Percentiles rank a stretch among this genome's conserved stretches.
These are phyloP conservation scores for Liolophura sinensis DNA, from an alignment of 1,140 invertebrate genomes.

Conservation along the genomic window DNA sequence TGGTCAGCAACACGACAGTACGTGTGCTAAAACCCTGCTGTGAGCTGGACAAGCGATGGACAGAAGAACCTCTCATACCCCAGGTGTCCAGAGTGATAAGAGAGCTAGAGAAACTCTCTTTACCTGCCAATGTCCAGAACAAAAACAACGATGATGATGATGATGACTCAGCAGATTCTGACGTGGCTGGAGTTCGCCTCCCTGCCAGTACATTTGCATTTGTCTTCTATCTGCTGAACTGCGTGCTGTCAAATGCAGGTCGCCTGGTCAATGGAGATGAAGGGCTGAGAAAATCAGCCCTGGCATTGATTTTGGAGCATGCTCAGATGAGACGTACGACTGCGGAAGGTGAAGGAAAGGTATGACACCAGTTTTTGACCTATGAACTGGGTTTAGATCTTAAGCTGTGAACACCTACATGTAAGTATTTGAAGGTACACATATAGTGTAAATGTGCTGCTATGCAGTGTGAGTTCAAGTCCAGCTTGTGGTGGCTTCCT, in stretches of 20 bases:
- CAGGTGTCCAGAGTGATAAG: slow-evolving; percentile 68
- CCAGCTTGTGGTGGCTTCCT: too few species aligned
- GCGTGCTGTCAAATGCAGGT: slow-evolving; percentile 64
- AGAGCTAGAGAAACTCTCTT: slow-evolving; percentile 64
- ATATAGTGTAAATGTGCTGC: too few species aligned
- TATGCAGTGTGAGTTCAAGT: too few species aligned
- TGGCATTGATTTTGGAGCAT: slow-evolving; percentile 75
- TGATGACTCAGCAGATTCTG: slow-evolving; percentile 13
- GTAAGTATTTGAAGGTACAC: too few species aligned
- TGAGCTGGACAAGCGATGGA: slow-evolving; percentile 77
- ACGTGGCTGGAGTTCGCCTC: slow-evolving; percentile 50
- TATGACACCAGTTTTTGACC: too few species aligned
- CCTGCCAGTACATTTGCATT: slow-evolving; percentile 79
- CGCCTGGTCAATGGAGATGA: slow-evolving; percentile 29
- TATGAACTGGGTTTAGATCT: too few species aligned
- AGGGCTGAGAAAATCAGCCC: slow-evolving; percentile 59
- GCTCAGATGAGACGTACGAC: slow-evolving; percentile 39
- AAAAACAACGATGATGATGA: background rate
- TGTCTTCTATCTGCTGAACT: slow-evolving; percentile 77
- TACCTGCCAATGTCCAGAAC: slow-evolving; percentile 20
- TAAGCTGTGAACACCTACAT: too few species aligned
- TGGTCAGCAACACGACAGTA: slow-evolving; percentile 72
- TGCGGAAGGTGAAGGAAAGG: slow-evolving; percentile 10
- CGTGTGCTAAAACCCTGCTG: slow-evolving; percentile 77
- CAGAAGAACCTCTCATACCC: slow-evolving; percentile 68